Base-by-base conservation (phyloP, 1,140 invertebrate genomes). In the Thaumetopoea pityocampa region DNA sequence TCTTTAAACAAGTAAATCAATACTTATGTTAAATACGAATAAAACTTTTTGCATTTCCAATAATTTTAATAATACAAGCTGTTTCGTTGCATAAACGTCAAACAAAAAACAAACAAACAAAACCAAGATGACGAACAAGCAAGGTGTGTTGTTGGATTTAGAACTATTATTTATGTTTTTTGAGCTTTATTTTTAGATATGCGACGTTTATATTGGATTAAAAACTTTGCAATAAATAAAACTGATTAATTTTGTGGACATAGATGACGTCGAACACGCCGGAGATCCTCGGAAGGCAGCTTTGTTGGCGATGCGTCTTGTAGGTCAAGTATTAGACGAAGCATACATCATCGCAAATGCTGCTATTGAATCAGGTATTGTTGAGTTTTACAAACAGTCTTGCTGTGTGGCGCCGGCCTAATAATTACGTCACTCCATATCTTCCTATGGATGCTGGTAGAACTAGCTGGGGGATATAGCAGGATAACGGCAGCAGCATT, bases 251-350 rank as follows among this genome's bases (percentile, higher is more conserved):
- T 36, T 23, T 36, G 22, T 17, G 9, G 18, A 15, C 26, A 40
- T 35, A 48, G 45, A 29, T 9, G 35, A 53, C 10, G 41, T 33
- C 3, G 53, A 62, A 6, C 18, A 11, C 12, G 33, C 44, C n/a
- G 44, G 40, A 18, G 59, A 72, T 28, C 36, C 60, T 6, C 46
- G 51, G 6, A 20, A 58, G 8, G 69, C 67, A 8, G 57, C 54
- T 6, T 34, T 69, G 18, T 34, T 68, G 10, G 79, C 76, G 17
- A 52, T 66, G 3, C 66, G 72, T 46, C 49, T 83, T 11, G 70
- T 83, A n/a, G 64, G 57, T 16, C 74, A 80, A 47, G 59, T 83
- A 2, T 56, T 83, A 24, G 67, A 83, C 14, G 79, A 83, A 59
- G 79, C 76, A 2, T 68, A 53, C 43, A 54, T 67, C 28, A 73